These are phyloP conservation scores for Andrena cerasifolii DNA, from an alignment of 1,140 invertebrate species.

Conservation along the genomic window DNA sequence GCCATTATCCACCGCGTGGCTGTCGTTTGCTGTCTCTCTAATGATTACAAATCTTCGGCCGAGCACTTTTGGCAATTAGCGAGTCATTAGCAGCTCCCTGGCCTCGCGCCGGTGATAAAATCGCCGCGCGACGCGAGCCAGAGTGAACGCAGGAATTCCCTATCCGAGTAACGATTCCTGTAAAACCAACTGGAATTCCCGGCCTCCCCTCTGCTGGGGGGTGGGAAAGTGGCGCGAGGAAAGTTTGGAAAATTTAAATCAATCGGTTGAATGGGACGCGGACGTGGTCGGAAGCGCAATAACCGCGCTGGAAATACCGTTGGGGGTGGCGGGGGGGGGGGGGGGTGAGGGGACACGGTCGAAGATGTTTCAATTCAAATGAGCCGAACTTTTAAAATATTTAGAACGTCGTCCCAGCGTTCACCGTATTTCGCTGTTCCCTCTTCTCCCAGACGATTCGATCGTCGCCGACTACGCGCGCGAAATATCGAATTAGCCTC, in stretches of 20 bases:
- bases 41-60: slow-evolving; percentile 48
- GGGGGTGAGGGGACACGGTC: slow-evolving; percentile 36
- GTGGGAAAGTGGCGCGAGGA: slow-evolving; percentile 16
- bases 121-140: neutral
- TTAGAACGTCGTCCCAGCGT: slow-evolving; percentile 61
- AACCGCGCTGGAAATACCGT: slow-evolving; percentile 58
- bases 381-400: slow-evolving; percentile 74
- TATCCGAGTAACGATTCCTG: slow-evolving; percentile 5
- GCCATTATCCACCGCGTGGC: slow-evolving; percentile 47
- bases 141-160: neutral
- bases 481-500: slow-evolving; percentile 63
- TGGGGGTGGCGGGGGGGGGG: slow-evolving; percentile 46
- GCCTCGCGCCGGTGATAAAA: slow-evolving; percentile 5
- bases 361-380: slow-evolving; percentile 74
- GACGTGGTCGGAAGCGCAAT: slow-evolving; percentile 57
- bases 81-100: slow-evolving; percentile 42
- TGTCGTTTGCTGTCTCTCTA: slow-evolving; percentile 49
- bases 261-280: slow-evolving; percentile 53
- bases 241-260: slow-evolving; percentile 70
- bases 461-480: slow-evolving; percentile 47
- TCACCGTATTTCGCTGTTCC: slow-evolving; percentile 23
- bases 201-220: no score
- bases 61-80: slow-evolving; percentile 48
- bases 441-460: slow-evolving; percentile 21
- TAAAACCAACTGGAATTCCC: neutral